phyloP scores from a whole-genome alignment of 2,888 invertebrate genomes.

The Drosophila tripunctata region DNA sequence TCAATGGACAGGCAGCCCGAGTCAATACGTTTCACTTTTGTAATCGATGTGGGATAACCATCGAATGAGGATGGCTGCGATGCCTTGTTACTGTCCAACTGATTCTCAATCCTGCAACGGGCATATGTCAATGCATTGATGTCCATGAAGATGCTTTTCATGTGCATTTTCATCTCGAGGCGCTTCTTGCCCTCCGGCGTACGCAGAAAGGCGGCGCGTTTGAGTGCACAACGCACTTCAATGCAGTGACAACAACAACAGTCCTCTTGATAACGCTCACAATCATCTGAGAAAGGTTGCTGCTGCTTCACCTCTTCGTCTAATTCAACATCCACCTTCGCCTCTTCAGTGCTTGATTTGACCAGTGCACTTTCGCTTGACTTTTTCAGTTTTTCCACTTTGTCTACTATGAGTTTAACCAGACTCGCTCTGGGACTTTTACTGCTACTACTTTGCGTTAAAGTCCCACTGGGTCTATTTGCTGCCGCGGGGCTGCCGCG shows the following conservation, averaged over 20 bases:
- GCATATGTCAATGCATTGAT: constrained; percentile 45
- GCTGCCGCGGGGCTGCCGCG: background rate
- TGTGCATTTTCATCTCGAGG: constrained; percentile 40
- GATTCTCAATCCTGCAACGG: constrained; percentile 24
- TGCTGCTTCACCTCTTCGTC: constrained; percentile 15
- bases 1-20: constrained; percentile 35
- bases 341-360: background rate
- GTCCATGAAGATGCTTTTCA: constrained; percentile 65
- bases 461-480: background rate
- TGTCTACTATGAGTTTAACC: too few species aligned
- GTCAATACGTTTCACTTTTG: constrained; percentile 37
- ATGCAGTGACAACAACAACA: constrained; percentile 63
- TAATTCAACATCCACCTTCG: background rate
- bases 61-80: constrained; percentile 24
- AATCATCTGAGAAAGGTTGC: constrained; percentile 37
- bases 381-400: background rate
- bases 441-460: background rate
- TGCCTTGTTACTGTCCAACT: constrained; percentile 25
- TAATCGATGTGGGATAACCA: constrained; percentile 51
- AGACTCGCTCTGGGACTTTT: background rate
- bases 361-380: background rate
- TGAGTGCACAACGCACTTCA: constrained; percentile 39
- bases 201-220: constrained; percentile 25
- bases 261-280: constrained; percentile 35
- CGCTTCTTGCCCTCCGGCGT: constrained; percentile 49